Base-by-base conservation (phyloP, 2,888 invertebrate species). In the Orthonychiurus folsomi region DNA sequence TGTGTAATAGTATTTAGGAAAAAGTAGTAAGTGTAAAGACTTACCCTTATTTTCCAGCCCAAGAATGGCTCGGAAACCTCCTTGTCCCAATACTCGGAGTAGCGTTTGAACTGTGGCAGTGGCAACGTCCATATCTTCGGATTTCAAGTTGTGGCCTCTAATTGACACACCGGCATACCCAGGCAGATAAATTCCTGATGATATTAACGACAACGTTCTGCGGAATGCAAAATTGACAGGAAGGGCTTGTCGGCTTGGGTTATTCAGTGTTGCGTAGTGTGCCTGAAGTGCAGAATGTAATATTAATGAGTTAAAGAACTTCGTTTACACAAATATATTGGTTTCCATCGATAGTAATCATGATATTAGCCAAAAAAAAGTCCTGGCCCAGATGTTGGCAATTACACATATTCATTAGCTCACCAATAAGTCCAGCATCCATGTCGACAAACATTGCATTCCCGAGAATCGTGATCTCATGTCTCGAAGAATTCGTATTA, bases 231-330 rank as follows among this genome's bases (percentile, higher is more conserved):
- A 84, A 75, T 93, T 93, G 65, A 97, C 87, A 1, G 94, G 88
- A 65, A 97, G 77, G 0, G 95, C 93, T 79, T 94, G 93, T 18
- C 95, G 79, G 62, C 88, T 88, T 0, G 94, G 93, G 79, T 94
- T 95, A 78, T 93, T 94, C 89, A 95, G 91, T 70, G 96, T 91
- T 65, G 93, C 88, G 80, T 94, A 91, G 79, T 97, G 95, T 0
- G 94, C 93, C 82, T 82, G 74, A n/a, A 63, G 75, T n/a, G n/a
- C n/a, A 74, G 9, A 55, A 58, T 21, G 54, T 50, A 50, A 23
- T 18, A 53, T 53, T 53, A 12, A 21, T 28, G 27, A 27, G 56
- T 24, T 9, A n/a, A 15, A 9, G 37, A 27, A 28, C 5, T 48
- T 50, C 47, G 24, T 28, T 59, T 21, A 57, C 3, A 27, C 9